These are phyloP conservation scores for Melanotaenia trifasciata DNA, from an alignment of 2,797 vertebrate genomes.

Conservation along the genomic window DNA sequence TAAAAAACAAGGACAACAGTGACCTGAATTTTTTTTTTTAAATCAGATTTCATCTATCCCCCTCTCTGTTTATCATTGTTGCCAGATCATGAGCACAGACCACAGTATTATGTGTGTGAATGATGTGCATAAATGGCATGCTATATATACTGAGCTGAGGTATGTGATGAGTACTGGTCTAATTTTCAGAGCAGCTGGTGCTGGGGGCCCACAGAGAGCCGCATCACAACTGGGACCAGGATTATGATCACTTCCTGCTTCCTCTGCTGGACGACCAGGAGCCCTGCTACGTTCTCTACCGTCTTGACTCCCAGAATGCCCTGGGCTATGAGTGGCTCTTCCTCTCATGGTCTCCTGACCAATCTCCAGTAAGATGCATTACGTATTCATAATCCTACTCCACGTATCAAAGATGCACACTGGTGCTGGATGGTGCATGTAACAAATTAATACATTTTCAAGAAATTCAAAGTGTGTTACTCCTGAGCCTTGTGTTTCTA, in stretches of 20 bases:
- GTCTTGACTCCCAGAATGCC: constrained; percentile 96
- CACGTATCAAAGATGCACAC: neutral
- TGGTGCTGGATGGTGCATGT: neutral
- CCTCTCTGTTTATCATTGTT: neutral
- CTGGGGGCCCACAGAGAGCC: constrained; percentile 92
- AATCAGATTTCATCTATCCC: constrained; percentile 1
- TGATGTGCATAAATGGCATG: neutral
- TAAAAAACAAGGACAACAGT: neutral
- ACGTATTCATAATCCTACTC: neutral
- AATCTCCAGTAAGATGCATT: constrained; percentile 88
- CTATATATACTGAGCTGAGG: constrained; percentile 26
- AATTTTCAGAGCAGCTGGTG: constrained; percentile 94
- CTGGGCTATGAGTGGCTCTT: constrained; percentile 98
- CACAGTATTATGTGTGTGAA: neutral
- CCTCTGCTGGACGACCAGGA: constrained; percentile 91
- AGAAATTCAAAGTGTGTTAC: neutral
- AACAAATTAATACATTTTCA: neutral
- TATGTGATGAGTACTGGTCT: constrained; percentile 78
- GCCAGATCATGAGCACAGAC: neutral
- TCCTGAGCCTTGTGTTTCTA: neutral
- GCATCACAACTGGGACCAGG: constrained; percentile 90
- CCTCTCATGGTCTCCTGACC: constrained; percentile 98
- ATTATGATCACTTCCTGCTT: constrained; percentile 91
- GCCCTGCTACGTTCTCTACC: constrained; percentile 96
- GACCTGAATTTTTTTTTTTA: neutral